These are phyloP conservation scores for Hirtodrosophila cameraria DNA, from an alignment of 2,888 invertebrate species.

Conservation along the genomic window DNA sequence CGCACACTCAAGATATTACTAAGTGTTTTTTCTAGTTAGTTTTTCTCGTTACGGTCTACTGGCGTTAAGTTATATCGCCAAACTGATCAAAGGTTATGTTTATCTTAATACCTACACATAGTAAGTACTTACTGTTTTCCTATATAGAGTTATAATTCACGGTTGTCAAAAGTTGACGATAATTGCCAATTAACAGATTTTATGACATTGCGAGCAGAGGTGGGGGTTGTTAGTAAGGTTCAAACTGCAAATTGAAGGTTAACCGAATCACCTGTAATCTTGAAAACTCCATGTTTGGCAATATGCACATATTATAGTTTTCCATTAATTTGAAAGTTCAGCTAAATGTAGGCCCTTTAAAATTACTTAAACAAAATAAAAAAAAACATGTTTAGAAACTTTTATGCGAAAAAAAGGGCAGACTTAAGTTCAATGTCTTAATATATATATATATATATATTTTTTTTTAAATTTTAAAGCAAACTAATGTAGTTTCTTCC, in stretches of 20 bases:
- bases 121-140: too few relatives aligned
- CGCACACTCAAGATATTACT: too few relatives aligned
- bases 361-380: too few relatives aligned
- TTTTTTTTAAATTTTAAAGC: too few relatives aligned
- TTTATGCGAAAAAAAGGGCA: too few relatives aligned
- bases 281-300: background rate
- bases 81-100: conserved; percentile 45
- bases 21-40: conserved; percentile 5
- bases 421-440: too few relatives aligned
- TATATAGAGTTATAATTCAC: background rate
- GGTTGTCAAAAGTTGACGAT: background rate
- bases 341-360: too few relatives aligned
- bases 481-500: too few relatives aligned
- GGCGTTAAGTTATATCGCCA: conserved; percentile 10
- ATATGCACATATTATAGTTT: background rate
- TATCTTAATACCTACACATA: conserved; percentile 10
- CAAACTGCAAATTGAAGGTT: conserved; percentile 14
- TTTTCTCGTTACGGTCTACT: conserved; percentile 37
- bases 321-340: too few relatives aligned
- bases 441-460: too few relatives aligned
- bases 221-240: background rate
- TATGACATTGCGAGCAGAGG: background rate
- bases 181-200: conserved; percentile 28
- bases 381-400: too few relatives aligned
- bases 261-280: background rate